Evolutionary conservation across 2,888 invertebrate genomes (phyloP).

Genomic region (Slavum lentiscoides): DNA sequence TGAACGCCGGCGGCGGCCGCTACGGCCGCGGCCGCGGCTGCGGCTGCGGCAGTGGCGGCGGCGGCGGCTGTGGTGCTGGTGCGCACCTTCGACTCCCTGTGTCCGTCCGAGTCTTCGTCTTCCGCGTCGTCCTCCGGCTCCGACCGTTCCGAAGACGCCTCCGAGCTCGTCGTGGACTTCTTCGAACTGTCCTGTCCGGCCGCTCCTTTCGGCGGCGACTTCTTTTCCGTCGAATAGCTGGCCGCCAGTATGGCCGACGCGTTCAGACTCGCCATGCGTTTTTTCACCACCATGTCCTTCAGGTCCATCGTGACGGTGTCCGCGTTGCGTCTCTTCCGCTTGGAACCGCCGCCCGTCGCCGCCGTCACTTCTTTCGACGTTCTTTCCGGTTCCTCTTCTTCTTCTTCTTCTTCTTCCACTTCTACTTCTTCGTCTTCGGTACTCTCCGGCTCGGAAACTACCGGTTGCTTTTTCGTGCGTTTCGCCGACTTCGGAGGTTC

Average conservation of each 20-base stretch:
- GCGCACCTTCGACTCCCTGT: conserved; percentile 1
- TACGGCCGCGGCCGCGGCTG: no score
- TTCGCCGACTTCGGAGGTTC: conserved; percentile 56
- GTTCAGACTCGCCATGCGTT: conserved; percentile 88
- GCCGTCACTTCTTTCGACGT: conserved; percentile 32
- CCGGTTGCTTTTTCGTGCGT: conserved; percentile 58
- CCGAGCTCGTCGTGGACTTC: conserved; percentile 59
- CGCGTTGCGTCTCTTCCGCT: conserved; percentile 57
- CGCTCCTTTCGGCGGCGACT: conserved; percentile 51
- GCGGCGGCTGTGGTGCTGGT: no score
- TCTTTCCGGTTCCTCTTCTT: conserved; percentile 57
- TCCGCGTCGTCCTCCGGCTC: conserved; percentile 61
- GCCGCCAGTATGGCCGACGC: conserved; percentile 88
- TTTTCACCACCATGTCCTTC: conserved; percentile 84
- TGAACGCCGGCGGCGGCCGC: background rate
- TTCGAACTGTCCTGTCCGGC: conserved; percentile 50
- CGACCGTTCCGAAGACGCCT: conserved; percentile 60
- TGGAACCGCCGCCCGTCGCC: conserved; percentile 27
- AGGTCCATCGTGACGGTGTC: conserved; percentile 61
- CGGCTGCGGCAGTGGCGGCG: no score
- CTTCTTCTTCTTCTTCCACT: conserved; percentile 58
- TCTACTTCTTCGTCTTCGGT: conserved; percentile 56
- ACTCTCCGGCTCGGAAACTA: conserved; percentile 57
- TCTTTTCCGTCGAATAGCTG: conserved; percentile 76
- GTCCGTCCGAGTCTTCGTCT: conserved; percentile 59